Evolutionary conservation across 2,113 vertebrate species (phyloP).

Genomic region (Pygoscelis adeliae): DNA sequence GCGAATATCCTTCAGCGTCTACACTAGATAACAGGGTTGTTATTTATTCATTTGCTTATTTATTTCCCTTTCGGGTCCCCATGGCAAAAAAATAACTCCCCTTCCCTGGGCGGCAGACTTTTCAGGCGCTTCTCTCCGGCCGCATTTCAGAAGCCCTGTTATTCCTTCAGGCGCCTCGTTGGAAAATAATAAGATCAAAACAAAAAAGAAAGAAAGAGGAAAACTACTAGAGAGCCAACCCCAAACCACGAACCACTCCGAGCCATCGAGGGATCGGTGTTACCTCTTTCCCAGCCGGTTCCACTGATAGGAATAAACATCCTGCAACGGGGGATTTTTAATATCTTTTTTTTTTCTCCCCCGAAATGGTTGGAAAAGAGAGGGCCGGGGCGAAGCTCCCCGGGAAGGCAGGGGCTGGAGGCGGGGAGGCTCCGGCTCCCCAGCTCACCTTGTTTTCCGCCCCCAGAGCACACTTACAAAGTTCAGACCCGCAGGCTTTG

Average conservation of each 20-base stretch:
- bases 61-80: conserved; percentile 12
- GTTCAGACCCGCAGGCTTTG: background rate
- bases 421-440: background rate
- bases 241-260: background rate
- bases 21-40: conserved; percentile 25
- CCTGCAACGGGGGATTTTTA: background rate
- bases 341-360: background rate
- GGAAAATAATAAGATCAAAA: background rate
- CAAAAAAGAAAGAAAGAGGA: background rate
- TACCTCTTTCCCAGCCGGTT: background rate
- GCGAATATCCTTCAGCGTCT: conserved; percentile 40
- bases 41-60: conserved; percentile 24
- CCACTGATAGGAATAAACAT: background rate
- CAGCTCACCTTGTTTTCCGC: background rate
- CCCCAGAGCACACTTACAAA: background rate
- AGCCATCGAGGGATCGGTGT: background rate
- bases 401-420: background rate
- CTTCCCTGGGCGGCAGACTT: background rate
- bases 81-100: background rate
- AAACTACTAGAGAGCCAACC: background rate
- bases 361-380: background rate
- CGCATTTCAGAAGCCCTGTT: background rate
- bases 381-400: background rate
- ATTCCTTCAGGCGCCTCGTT: background rate
- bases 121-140: background rate